Evolutionary conservation across 1,140 invertebrate genomes (phyloP), one percentile per base, ranked within the genome.

Genomic region (Sinonovacula constricta): DNA sequence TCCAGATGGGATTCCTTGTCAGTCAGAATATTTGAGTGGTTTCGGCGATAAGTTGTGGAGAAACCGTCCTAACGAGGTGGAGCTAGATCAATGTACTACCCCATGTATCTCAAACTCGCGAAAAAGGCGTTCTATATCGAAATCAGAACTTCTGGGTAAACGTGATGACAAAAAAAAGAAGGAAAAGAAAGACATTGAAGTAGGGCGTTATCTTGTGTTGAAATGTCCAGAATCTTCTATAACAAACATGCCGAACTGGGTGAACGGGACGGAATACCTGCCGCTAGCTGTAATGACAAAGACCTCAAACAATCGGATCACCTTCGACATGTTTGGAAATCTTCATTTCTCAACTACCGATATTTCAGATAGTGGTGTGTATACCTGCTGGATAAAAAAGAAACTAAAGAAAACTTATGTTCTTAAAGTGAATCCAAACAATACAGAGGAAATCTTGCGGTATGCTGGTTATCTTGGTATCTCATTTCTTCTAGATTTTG

Each of bases 321-420:
- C 39, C 4, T 62, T 74, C 1, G 71, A 74, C 34, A 74, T 74
- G 33, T 65, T 63, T 30, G 71, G 71, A 34, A 74, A 62, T 31
- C 18, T 74, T 7, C 71, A 74, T 54, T 74, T 74, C 28, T 54
- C 56, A 34, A 30, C n/a, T 28, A 28, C 49, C 3, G 1, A 3
- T 4, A 3, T 24, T 1, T 7, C n/a, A 10, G 71, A 74, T 10
- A 56, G 22, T 33, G 71, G 71, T 1, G 57, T 22, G 5, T 74
- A 74, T 28, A 53, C 71, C 34, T 74, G 71, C 60, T 74, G 71
- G 71, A 22, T 54, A 7, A 34, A 54, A n/a, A 62, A 62, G 45
- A 28, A 54, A 33, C 28, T 63, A 12, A 63, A 54, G 28, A 31
- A 28, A 15, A 74, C 51, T 36, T 74, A 49, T 24, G 33, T 53